Base-by-base conservation (phyloP, 2,113 vertebrate genomes). In the Carollia perspicillata region DNA sequence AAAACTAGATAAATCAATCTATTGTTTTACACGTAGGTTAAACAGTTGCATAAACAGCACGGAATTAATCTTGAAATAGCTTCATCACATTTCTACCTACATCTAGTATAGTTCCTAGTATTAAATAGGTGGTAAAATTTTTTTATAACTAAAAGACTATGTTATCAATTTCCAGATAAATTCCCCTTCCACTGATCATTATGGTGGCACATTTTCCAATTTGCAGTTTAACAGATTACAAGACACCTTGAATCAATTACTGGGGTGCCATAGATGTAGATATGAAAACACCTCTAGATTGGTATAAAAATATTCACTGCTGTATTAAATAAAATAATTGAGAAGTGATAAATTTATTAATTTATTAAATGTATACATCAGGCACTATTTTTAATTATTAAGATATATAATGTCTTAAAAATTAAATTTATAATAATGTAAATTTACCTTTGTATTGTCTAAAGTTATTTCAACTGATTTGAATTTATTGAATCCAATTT, bases 31-130 rank as follows among this genome's bases (percentile, higher is more conserved):
- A 10, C 2, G 30, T 2, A 30, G 6, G 40, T 42, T 63, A 42
- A 90, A 42, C 0, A 35, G n/a, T 72, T 88, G 51, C 8, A 53
- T 68, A 75, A 87, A 35, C 16, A 68, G 13, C n/a, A 22, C 2
- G 89, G 44, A 96, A 71, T 85, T 85, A 35, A 66, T 81, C 49
- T 92, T 77, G 26, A 89, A 92, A 89, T 58, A 55, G 55, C 37
- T 81, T 81, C 5, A 23, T 71, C 66, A 65, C 14, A 28, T 92
- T 69, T 97, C 35, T 84, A 35, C 20, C 72, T 78, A 58, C 55
- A n/a, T 26, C 16, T 90, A 63, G 3, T 42, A 80, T 16, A 85
- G 42, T 89, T 68, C 30, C 60, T 91, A 4, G 8, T 42, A 63
- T 75, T 49, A 80, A 89, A 69, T 58, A 94, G n/a, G 26, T 47